Conservation (phyloP, 1,140 invertebrate species). For the Campodea augens region DNA sequence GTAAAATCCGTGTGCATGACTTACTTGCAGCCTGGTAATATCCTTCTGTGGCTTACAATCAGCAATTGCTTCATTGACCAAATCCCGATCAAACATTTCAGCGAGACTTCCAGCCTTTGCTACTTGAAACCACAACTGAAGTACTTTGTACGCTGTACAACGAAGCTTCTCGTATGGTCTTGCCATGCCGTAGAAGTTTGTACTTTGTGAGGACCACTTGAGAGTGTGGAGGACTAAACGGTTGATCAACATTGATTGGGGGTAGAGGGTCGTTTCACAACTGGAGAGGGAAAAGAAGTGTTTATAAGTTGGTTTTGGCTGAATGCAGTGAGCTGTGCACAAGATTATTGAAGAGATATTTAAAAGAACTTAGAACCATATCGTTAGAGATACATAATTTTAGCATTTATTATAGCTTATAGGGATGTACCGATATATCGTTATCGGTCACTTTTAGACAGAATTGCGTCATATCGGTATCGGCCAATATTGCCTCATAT, state of each 20-base stretch:
- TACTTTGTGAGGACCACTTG: neutral
- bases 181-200: neutral
- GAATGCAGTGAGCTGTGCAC: too few species aligned
- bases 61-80: neutral
- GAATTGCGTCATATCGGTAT: too few species aligned
- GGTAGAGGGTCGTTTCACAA: neutral
- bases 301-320: too few species aligned
- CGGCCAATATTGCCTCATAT: too few species aligned
- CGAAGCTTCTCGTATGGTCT: neutral
- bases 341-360: too few species aligned
- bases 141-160: neutral
- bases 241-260: neutral
- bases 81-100: neutral
- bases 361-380: too few species aligned
- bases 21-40: too few species aligned
- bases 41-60: neutral
- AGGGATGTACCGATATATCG: too few species aligned
- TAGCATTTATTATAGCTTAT: too few species aligned
- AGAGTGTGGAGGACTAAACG: neutral
- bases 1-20: too few species aligned
- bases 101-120: neutral
- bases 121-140: neutral
- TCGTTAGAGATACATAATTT: too few species aligned
- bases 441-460: too few species aligned
- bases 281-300: neutral